Conservation (phyloP, 2,888 invertebrate genomes). For the Lepidochitona cinerea region DNA sequence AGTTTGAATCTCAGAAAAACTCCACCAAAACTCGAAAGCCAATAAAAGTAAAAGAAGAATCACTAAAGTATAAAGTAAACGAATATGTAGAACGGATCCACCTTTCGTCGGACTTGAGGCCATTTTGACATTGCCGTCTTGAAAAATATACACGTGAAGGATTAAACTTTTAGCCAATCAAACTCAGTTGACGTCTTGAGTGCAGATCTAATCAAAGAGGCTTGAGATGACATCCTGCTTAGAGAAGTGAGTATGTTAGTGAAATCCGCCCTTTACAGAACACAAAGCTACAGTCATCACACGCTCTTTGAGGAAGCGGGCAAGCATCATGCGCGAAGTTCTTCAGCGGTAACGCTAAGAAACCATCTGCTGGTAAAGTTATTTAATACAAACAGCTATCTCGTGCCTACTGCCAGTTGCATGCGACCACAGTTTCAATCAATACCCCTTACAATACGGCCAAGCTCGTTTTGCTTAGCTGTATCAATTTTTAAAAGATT, state of each 20-base stretch:
- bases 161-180: conserved; percentile 6
- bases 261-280: too few relatives aligned
- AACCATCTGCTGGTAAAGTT: too few relatives aligned
- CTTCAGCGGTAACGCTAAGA: too few relatives aligned
- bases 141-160: not conserved
- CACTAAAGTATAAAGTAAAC: not conserved
- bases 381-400: too few relatives aligned
- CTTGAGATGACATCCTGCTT: too few relatives aligned
- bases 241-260: too few relatives aligned
- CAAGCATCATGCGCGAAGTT: too few relatives aligned
- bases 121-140: conserved; percentile 8
- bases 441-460: not conserved
- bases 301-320: too few relatives aligned
- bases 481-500: not conserved
- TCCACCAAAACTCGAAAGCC: not conserved
- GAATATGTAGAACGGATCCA: not conserved
- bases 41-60: not conserved
- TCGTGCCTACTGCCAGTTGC: not conserved
- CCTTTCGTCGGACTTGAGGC: not conserved
- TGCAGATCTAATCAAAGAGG: too few relatives aligned
- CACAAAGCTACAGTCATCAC: too few relatives aligned
- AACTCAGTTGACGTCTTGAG: too few relatives aligned
- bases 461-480: not conserved
- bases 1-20: not conserved
- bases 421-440: not conserved